A percentile compares a stretch with the other conserved stretches of the same genome.
Conservation (phyloP, 37 sponge, comb jelly and placozoan genomes). For the Agelas oroides region DNA sequence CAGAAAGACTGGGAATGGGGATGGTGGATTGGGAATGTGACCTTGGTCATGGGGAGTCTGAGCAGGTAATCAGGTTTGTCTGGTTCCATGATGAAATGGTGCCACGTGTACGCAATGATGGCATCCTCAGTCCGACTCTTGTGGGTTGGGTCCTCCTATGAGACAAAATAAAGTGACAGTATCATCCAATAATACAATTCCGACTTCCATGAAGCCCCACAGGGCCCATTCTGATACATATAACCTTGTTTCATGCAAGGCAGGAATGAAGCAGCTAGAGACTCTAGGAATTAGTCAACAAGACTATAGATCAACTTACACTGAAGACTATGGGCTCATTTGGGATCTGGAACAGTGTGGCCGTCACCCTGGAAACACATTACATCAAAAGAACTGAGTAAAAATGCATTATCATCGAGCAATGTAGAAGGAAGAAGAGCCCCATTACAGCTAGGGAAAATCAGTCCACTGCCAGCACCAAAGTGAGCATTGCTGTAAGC, state of each 20-base stretch:
- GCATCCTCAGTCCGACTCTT: conserved; percentile 86
- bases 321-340: conserved; percentile 82
- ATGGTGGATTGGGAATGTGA: not conserved
- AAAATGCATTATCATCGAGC: no score
- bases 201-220: not conserved
- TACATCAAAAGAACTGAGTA: no score
- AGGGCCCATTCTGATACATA: no score
- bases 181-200: not conserved
- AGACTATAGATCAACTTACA: conserved; percentile 48
- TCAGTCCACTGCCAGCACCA: no score
- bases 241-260: no score
- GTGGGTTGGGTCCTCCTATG: conserved; percentile 76
- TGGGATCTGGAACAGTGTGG: conserved; percentile 87
- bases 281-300: no score
- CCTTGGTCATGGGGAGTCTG: conserved; percentile 96
- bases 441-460: no score
- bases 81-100: conserved; percentile 69
- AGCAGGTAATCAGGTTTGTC: conserved; percentile 84
- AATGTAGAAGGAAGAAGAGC: no score
- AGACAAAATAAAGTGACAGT: not conserved
- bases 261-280: no score
- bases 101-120: conserved; percentile 93
- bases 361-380: conserved; percentile 54
- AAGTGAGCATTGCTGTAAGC: no score
- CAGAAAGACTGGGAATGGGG: no score